Evolutionary conservation across 1,140 invertebrate genomes (phyloP).

Genomic region (Rhopalosiphum padi): DNA sequence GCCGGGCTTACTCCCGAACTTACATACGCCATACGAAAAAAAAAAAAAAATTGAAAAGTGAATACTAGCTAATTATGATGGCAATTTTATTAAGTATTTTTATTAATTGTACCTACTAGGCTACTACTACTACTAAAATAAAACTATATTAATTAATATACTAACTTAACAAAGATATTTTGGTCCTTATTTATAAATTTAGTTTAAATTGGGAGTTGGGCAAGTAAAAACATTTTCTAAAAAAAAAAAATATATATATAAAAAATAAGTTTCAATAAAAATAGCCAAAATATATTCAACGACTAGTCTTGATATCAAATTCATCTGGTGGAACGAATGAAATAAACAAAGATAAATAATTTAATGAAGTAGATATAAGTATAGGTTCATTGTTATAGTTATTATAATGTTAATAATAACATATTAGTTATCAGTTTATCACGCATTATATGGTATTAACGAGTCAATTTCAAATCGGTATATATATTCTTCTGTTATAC

Average conservation of each 20-base stretch:
- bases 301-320: not conserved
- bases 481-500: not conserved
- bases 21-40: no score
- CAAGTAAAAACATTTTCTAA: no score
- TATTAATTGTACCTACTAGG: no score
- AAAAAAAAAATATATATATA: not conserved
- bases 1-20: no score
- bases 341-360: not conserved
- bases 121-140: no score
- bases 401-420: slow-evolving; percentile 5
- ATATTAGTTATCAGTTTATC: not conserved
- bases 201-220: no score
- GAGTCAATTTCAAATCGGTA: not conserved
- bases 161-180: no score
- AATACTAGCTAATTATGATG: no score
- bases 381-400: not conserved
- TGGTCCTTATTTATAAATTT: no score
- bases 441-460: not conserved
- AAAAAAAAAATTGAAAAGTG: no score
- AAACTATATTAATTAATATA: no score
- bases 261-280: not conserved
- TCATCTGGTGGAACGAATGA: not conserved
- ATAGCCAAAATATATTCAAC: not conserved
- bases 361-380: not conserved
- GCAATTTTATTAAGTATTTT: no score